Percentiles rank a stretch among this genome's conserved stretches.
Evolutionary conservation across 2,113 vertebrate genomes (phyloP).

Genomic region (Microcebus griseorufus): DNA sequence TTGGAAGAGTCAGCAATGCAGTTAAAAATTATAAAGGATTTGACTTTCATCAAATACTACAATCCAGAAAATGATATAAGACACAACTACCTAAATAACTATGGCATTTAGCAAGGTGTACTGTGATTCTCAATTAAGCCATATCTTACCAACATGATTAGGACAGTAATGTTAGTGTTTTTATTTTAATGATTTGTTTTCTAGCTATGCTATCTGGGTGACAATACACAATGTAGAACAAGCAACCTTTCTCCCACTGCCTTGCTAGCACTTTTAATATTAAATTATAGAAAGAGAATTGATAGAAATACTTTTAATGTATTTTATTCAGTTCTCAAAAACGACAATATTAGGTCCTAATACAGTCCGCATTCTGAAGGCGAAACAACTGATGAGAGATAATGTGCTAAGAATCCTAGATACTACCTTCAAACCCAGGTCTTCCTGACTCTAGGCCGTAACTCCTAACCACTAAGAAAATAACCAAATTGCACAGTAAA

Average conservation of each 20-base stretch:
- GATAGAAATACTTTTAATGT: background rate
- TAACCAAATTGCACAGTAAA: background rate
- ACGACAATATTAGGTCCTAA: background rate
- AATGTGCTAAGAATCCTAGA: background rate
- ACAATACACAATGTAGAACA: background rate
- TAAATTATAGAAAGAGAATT: background rate
- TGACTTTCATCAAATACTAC: background rate
- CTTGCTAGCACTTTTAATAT: background rate
- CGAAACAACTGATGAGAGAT: background rate
- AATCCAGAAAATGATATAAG: background rate
- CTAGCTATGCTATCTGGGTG: background rate
- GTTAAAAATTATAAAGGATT: background rate
- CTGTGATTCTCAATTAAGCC: background rate
- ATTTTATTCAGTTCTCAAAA: background rate
- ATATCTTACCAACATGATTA: background rate
- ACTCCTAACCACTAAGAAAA: background rate
- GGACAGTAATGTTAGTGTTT: background rate
- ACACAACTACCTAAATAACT: background rate
- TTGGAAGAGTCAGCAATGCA: background rate
- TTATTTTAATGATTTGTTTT: background rate
- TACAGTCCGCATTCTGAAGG: background rate
- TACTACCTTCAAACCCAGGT: background rate
- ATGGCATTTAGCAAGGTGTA: background rate
- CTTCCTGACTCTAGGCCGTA: background rate
- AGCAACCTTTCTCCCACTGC: background rate